phyloP scores from a whole-genome alignment of 2,888 invertebrate genomes.

The Drosophila helvetica region DNA sequence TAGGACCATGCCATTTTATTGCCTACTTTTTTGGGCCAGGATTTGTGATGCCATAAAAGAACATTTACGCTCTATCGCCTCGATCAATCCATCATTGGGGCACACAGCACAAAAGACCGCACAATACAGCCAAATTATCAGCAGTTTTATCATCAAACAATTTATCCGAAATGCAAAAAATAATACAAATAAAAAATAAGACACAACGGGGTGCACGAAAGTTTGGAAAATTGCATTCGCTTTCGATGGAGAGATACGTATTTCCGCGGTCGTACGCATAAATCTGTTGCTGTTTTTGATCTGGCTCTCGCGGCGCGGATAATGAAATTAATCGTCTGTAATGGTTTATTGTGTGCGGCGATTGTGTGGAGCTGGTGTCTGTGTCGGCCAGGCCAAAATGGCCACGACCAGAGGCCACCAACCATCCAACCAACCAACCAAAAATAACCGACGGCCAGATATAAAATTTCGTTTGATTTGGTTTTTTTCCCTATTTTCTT shows the following conservation, averaged over 20 bases:
- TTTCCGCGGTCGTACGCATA: conserved; percentile 63
- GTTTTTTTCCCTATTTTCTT: background rate
- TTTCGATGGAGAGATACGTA: conserved; percentile 34
- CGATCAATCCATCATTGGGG: conserved; percentile 3
- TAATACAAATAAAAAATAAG: conserved; percentile 17
- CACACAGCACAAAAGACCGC: conserved; percentile 16
- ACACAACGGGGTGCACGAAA: background rate
- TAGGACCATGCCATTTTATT: background rate
- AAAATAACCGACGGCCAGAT: conserved; percentile 51
- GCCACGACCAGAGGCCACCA: conserved; percentile 7
- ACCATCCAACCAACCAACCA: conserved; percentile 25
- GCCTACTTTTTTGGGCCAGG: background rate
- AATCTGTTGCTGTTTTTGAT: conserved; percentile 75
- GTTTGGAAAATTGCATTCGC: conserved; percentile 63
- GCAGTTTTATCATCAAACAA: conserved; percentile 51
- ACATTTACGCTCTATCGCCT: conserved; percentile 10
- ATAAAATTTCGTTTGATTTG: conserved; percentile 38
- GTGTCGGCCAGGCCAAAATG: conserved; percentile 46
- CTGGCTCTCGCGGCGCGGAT: conserved; percentile 63
- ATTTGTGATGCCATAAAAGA: background rate
- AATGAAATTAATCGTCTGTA: conserved; percentile 79
- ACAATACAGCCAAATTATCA: conserved; percentile 48
- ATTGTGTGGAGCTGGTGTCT: conserved; percentile 64
- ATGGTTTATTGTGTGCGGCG: conserved; percentile 79
- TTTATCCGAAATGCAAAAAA: conserved; percentile 38